Conservation (phyloP, 2,797 vertebrate species). For the Centropyge bicolor region DNA sequence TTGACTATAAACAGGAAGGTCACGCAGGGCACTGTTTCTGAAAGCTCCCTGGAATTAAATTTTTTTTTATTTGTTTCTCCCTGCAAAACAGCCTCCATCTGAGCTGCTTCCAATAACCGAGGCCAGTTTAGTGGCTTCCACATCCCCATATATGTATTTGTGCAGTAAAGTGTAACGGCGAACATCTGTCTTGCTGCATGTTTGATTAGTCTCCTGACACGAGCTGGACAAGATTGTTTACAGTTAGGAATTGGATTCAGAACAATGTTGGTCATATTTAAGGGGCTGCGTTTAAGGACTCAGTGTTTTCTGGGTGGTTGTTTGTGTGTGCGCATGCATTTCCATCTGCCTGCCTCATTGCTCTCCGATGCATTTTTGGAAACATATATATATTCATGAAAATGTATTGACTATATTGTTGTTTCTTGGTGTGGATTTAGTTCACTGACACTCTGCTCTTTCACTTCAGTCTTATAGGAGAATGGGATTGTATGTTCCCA, state of each 20-base stretch:
- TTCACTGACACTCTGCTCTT: background rate
- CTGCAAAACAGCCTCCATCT: slow-evolving; percentile 33
- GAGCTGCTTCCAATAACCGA: slow-evolving; percentile 36
- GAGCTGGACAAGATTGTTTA: slow-evolving; percentile 40
- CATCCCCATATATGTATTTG: slow-evolving; percentile 47
- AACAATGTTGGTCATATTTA: slow-evolving; percentile 18
- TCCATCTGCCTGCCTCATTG: background rate
- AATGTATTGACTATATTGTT: slow-evolving; percentile 3
- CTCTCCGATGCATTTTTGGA: slow-evolving; percentile 1
- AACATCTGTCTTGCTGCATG: slow-evolving; percentile 68
- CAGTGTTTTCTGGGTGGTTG: background rate
- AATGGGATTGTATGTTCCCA: background rate
- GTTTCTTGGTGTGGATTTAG: slow-evolving; percentile 10
- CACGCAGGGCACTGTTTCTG: slow-evolving; percentile 16
- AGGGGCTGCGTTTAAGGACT: background rate
- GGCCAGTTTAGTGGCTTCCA: slow-evolving; percentile 3
- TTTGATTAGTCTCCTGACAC: slow-evolving; percentile 73
- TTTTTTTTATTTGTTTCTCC: slow-evolving; percentile 21
- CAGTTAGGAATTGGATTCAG: slow-evolving; percentile 36
- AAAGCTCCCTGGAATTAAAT: background rate
- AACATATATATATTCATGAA: background rate
- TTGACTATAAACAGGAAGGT: background rate
- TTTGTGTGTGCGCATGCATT: background rate
- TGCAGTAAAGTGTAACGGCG: slow-evolving; percentile 65
- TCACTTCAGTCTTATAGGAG: background rate